phyloP scores from a whole-genome alignment of 2,888 invertebrate species.

The Heliconius aoede region DNA sequence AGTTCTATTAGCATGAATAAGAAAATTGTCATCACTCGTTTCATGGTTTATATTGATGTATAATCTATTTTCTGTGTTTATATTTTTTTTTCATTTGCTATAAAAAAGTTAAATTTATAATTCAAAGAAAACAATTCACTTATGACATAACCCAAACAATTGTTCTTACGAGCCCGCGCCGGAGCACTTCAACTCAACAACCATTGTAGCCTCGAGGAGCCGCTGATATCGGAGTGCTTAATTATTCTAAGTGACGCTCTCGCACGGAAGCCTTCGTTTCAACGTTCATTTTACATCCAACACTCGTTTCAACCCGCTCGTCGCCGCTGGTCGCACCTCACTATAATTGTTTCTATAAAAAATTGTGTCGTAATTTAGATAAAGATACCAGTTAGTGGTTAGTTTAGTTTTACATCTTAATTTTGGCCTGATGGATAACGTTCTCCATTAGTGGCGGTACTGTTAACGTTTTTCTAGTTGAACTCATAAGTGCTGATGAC shows the following conservation, averaged over 20 bases:
- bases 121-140: constrained; percentile 22
- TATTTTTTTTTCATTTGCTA: not conserved
- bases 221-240: constrained; percentile 60
- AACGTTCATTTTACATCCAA: constrained; percentile 43
- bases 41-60: not conserved
- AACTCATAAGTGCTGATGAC: constrained; percentile 69
- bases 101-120: not conserved
- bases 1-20: not conserved
- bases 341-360: constrained; percentile 66
- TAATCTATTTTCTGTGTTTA: not conserved
- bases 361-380: constrained; percentile 65
- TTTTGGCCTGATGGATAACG: constrained; percentile 75
- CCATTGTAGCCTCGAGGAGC: constrained; percentile 64
- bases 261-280: constrained; percentile 43
- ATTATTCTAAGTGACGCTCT: constrained; percentile 64
- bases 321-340: constrained; percentile 45
- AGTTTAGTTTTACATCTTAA: constrained; percentile 61
- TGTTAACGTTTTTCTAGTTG: constrained; percentile 71
- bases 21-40: too few relatives aligned
- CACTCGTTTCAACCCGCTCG: constrained; percentile 54
- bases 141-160: constrained; percentile 52
- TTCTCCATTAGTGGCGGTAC: constrained; percentile 72
- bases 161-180: constrained; percentile 60
- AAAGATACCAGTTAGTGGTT: constrained; percentile 56
- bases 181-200: constrained; percentile 70